Evolutionary conservation across 2,888 invertebrate species (phyloP), one percentile per base, ranked within the genome.

Genomic region (Plagiodera versicolora): DNA sequence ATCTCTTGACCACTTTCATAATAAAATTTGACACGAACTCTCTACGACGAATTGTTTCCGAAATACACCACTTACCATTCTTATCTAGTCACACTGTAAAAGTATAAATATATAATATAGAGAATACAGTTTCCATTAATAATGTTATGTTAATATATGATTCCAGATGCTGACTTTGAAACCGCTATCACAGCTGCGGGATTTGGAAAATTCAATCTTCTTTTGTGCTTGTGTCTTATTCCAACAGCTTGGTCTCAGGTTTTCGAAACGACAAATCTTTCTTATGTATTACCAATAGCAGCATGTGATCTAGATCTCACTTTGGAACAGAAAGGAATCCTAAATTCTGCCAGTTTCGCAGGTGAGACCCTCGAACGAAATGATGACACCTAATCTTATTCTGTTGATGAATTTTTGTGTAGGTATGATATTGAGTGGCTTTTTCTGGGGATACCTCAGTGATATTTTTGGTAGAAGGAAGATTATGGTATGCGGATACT

Each of bases 351-450:
- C 62, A 87, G 89, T 8, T 92, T 90, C 79, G 83, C 86, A 74
- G 92, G 92, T 87, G 77, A 69, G 67, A 51, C 0, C 10, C 2
- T n/a, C n/a, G n/a, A n/a, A n/a, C n/a, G n/a, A n/a, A n/a, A n/a
- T n/a, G n/a, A n/a, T n/a, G n/a, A n/a, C n/a, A n/a, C n/a, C n/a
- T n/a, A 18, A 1, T 9, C 0, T 16, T 47, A n/a, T 6, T 24
- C 24, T 5, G 3, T 24, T 24, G 20, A 47, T 8, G n/a, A n/a
- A 10, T 18, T 9, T 18, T 47, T 47, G 18, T 47, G 2, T 11
- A 90, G 92, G 90, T 16, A 92, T 92, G 90, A 87, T 89, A 66
- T 82, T 85, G 0, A 89, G 90, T 39, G 88, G 89, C 0, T 83
- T 90, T 74, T 64, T 90, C 2, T 92, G 92, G 92, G 91, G 92